Base-by-base conservation (phyloP, 2,888 invertebrate genomes). In the Boloria selene region DNA sequence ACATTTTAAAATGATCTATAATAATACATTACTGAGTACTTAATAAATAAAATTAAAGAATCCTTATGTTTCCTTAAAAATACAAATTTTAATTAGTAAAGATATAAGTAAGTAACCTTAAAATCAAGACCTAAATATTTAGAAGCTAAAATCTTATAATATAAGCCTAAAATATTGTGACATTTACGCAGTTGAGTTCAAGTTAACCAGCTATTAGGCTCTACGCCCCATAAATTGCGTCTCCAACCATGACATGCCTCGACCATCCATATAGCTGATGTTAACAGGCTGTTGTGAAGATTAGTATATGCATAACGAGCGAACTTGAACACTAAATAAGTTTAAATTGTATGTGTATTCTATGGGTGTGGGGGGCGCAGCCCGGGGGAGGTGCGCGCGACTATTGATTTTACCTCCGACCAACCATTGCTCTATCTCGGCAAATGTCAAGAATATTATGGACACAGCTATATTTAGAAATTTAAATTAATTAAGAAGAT, bases 371-470 rank as follows among this genome's bases (percentile, higher is more conserved):
- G 70, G n/a, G 74, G 69, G 69, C 68, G 69, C 72, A 67, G 49
- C 62, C 69, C 68, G 52, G 67, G 72, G 61, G 60, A 52, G 73
- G 75, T 89, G 90, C 90, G 90, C 90, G 90, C 88, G 89, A 79
- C 88, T 90, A 91, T 91, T 82, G 90, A 91, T 91, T 90, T 88
- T 83, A 65, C 68, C 62, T 10, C 66, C 64, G 64, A 70, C 70
- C 52, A 70, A 70, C 60, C 67, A 59, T 69, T 65, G 69, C 67
- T 71, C 77, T 77, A 78, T 81, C 79, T 77, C 77, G 75, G 72
- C 72, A 77, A 77, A 81, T 82, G 81, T 80, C 79, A 81, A 80
- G 77, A 80, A 76, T 77, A 76, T 72, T 77, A 76, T 72, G 76
- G 71, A 70, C 65, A 70, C 58, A 51, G 22, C 53, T 65, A 64